Evolutionary conservation across 2,888 invertebrate species (phyloP), one percentile per base, ranked within the genome.

Genomic region (Strigamia crassipes): DNA sequence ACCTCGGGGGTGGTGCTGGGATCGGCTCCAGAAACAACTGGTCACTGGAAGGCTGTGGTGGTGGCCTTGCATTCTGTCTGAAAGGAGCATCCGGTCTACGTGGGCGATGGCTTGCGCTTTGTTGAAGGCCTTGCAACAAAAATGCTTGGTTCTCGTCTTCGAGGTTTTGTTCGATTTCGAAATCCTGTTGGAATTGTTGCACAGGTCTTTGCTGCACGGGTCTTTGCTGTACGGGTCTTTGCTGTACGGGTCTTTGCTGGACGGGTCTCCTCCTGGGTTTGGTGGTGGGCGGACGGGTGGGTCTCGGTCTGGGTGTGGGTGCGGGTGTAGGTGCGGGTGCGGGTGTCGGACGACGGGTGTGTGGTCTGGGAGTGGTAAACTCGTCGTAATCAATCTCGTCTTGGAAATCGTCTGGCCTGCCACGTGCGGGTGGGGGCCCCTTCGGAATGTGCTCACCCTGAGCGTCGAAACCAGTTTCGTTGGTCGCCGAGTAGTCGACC

Each of bases 401-500:
- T n/a, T 81, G 34, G 73, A 23, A 34, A 46, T 81, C 81, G 27
- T 78, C 78, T 2, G 61, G 81, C 13, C 46, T 8, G 2, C 41
- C 80, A 27, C 82, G 31, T 31, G 81, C 81, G 21, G 82, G 81
- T 13, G 82, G 82, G 12, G 81, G 82, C 8, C 73, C 78, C 34
- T 82, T 81, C 3, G 82, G 82, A 18, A 82, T 81, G 81, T 81
- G 81, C 13, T 82, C 81, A 34, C 78, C 81, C 38, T 82, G 42
- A 15, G 82, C 82, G 27, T 81, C 81, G 56, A 82, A 82, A 23
- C 82, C 82, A 13, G 82, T 82, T 46, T 81, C 82, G 73, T 83
- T 82, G 27, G 81, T 82, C 15, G 84, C 83, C 10, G 81, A 80
- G 73, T 84, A 84, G 27, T 84, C 73, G 13, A 84, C 83, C 5